A percentile compares a stretch with the other conserved stretches of the same genome.
phyloP scores from a whole-genome alignment of 2,113 vertebrate species.

The Bucco capensis region DNA sequence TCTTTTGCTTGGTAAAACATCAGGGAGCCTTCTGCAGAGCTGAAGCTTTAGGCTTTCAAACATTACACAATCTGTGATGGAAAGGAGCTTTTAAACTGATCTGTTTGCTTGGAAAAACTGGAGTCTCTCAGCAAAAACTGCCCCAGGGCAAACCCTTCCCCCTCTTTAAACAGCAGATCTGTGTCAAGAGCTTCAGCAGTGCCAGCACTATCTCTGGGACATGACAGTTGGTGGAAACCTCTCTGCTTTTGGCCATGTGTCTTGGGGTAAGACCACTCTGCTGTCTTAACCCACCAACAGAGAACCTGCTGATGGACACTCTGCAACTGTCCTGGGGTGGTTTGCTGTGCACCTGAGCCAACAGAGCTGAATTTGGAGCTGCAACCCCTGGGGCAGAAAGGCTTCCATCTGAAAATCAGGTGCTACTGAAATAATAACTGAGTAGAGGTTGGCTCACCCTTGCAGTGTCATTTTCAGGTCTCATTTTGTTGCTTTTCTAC shows the following conservation, averaged over 20 bases:
- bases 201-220: background rate
- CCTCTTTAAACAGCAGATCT: slow-evolving; percentile 9
- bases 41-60: background rate
- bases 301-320: background rate
- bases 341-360: background rate
- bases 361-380: background rate
- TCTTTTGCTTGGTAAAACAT: background rate
- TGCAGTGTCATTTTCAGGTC: slow-evolving; percentile 24
- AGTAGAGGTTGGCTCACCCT: slow-evolving; percentile 33
- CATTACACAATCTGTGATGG: background rate
- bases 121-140: background rate
- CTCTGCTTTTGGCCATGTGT: background rate
- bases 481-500: slow-evolving; percentile 55
- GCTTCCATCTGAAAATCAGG: slow-evolving; percentile 6
- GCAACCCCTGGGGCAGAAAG: background rate
- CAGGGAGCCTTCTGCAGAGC: background rate
- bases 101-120: slow-evolving; percentile 6
- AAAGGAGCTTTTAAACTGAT: background rate
- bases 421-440: slow-evolving; percentile 48
- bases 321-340: background rate
- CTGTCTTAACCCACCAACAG: background rate
- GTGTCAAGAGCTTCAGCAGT: background rate
- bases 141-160: background rate
- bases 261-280: background rate
- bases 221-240: background rate